These are phyloP conservation scores for Cairina moschata DNA, from an alignment of 2,113 vertebrate genomes.

Conservation along the genomic window DNA sequence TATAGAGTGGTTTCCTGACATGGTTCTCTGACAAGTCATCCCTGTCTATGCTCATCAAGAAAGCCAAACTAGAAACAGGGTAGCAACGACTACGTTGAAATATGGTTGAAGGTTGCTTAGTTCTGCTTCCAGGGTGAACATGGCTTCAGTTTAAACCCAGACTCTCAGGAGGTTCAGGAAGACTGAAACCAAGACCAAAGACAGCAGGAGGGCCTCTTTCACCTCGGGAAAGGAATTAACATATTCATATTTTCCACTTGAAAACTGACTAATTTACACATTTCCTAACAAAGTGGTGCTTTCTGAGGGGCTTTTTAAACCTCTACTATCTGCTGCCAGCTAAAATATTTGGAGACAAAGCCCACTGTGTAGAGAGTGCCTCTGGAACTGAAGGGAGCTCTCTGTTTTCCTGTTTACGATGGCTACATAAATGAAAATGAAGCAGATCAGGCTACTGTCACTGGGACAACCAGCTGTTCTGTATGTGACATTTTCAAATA, in stretches of 20 bases:
- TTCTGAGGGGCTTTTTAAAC: background rate
- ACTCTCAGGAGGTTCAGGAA: background rate
- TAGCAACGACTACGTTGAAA: background rate
- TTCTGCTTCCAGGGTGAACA: background rate
- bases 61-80: background rate
- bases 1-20: background rate
- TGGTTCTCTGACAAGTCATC: background rate
- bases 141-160: background rate
- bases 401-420: background rate
- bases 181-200: slow-evolving; percentile 39
- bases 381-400: background rate
- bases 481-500: background rate
- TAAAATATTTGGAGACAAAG: background rate
- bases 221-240: background rate
- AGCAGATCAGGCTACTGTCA: background rate
- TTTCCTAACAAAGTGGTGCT: slow-evolving; percentile 11
- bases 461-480: background rate
- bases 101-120: background rate
- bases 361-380: background rate
- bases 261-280: slow-evolving; percentile 25
- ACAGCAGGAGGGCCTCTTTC: background rate
- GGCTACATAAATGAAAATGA: background rate
- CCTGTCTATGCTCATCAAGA: background rate
- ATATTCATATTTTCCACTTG: slow-evolving; percentile 25
- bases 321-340: background rate